phyloP scores from a whole-genome alignment of 92 coral and sea anemone genomes.

The Isaurus tuberculatus region DNA sequence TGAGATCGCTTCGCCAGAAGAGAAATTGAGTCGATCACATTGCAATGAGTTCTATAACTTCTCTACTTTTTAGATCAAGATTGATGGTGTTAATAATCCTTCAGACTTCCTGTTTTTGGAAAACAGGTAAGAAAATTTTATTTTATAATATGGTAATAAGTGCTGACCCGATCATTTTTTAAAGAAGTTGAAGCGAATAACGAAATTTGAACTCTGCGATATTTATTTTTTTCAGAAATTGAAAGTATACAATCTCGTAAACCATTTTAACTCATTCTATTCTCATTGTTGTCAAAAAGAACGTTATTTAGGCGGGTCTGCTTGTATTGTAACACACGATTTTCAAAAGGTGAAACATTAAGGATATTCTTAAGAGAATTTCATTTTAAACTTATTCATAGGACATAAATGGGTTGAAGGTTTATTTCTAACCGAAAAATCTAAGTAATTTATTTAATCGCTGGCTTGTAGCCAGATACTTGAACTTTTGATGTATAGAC shows the following conservation, averaged over 20 bases:
- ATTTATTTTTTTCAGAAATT: not conserved
- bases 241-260: not conserved
- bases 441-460: no score
- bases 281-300: not conserved
- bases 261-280: not conserved
- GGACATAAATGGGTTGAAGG: no score
- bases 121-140: slow-evolving; percentile 15
- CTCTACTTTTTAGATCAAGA: not conserved
- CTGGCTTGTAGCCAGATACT: no score
- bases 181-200: not conserved
- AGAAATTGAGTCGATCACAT: not conserved
- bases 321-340: no score
- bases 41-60: not conserved
- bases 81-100: not conserved
- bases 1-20: not conserved
- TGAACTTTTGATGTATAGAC: no score
- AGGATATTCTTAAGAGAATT: no score
- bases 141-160: not conserved
- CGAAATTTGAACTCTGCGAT: not conserved
- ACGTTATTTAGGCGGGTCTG: not conserved
- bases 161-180: not conserved
- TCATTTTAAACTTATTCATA: no score
- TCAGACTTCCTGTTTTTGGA: slow-evolving; percentile 14
- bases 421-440: no score
- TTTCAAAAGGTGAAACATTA: no score